Conservation (phyloP, 2,888 invertebrate genomes). For the Andrena haemorrhoa region DNA sequence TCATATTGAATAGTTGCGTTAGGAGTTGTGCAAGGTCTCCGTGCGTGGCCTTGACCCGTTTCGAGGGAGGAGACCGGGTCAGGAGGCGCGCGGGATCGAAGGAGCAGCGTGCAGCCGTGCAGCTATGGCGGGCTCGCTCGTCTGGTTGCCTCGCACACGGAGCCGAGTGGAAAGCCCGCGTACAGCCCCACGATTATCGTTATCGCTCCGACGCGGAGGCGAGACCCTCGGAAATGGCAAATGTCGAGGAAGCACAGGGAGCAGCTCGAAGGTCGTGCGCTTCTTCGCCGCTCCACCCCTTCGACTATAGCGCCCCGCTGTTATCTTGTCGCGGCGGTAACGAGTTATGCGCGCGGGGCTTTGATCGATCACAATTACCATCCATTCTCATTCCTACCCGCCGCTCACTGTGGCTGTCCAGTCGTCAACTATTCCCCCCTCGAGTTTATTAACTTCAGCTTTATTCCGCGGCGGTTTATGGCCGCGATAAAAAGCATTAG, state of each 20-base stretch:
- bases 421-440: too few species aligned
- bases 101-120: constrained; percentile 20
- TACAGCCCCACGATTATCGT: constrained; percentile 33
- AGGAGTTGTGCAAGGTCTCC: constrained; percentile 27
- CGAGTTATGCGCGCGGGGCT: not conserved
- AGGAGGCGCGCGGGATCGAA: constrained; percentile 52
- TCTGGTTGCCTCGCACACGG: constrained; percentile 19
- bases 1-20: not conserved
- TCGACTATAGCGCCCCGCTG: not conserved
- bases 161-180: constrained; percentile 9
- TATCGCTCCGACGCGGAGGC: constrained; percentile 16
- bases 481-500: too few species aligned
- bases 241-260: constrained; percentile 12
- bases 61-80: constrained; percentile 36
- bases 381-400: not conserved
- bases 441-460: too few species aligned
- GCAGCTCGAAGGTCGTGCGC: constrained; percentile 12
- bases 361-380: not conserved
- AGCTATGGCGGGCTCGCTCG: constrained; percentile 26
- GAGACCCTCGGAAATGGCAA: constrained; percentile 13
- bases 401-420: not conserved
- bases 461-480: too few species aligned
- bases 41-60: constrained; percentile 64
- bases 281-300: not conserved
- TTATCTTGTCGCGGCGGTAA: not conserved